Evolutionary conservation across 2,888 invertebrate genomes (phyloP).

Genomic region (Archips crataeganus): DNA sequence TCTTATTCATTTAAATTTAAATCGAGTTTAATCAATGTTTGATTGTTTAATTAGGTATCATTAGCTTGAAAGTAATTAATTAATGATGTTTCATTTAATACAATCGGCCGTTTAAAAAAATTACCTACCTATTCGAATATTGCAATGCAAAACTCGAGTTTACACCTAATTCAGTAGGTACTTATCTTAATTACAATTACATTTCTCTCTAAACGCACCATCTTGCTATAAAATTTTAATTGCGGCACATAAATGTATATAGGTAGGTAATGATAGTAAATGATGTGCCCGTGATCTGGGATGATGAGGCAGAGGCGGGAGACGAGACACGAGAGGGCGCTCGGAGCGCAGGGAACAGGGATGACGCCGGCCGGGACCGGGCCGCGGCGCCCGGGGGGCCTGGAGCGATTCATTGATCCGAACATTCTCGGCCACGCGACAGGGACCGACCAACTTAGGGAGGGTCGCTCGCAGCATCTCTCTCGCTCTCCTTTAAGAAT

Average conservation of each 20-base stretch:
- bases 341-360: constrained; percentile 52
- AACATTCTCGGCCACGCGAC: constrained; percentile 75
- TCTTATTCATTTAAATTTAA: too few relatives aligned
- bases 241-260: background rate
- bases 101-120: too few relatives aligned
- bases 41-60: too few relatives aligned
- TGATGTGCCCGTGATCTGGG: constrained; percentile 27
- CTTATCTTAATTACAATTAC: background rate
- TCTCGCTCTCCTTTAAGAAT: constrained; percentile 52
- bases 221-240: background rate
- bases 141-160: background rate
- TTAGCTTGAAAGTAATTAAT: too few relatives aligned
- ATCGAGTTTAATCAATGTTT: too few relatives aligned
- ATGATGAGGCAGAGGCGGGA: constrained; percentile 47
- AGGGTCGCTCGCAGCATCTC: constrained; percentile 53
- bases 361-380: constrained; percentile 64
- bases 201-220: background rate
- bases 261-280: constrained; percentile 8
- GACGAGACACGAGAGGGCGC: constrained; percentile 60
- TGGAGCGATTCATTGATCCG: constrained; percentile 85
- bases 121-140: background rate
- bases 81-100: too few relatives aligned
- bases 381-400: constrained; percentile 56
- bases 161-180: background rate
- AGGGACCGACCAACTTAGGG: constrained; percentile 65